phyloP scores from a whole-genome alignment of 2,797 vertebrate species.

The Labroides dimidiatus region DNA sequence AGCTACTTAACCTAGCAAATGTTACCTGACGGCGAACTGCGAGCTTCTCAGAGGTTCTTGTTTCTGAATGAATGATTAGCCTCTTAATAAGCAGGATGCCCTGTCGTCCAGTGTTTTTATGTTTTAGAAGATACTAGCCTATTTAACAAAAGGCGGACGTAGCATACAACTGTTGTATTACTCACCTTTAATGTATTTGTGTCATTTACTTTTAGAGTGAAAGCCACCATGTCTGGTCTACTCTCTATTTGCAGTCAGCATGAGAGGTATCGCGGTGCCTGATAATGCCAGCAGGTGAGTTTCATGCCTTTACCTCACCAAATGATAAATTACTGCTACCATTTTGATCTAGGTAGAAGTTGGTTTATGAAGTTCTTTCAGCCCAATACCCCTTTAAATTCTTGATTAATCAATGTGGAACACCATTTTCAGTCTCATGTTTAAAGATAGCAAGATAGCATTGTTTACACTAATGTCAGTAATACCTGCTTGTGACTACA shows the following conservation, averaged over 20 bases:
- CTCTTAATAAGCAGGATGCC: not conserved
- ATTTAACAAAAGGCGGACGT: rapidly evolving
- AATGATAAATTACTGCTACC: too few relatives aligned
- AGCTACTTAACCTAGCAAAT: slow-evolving; percentile 41
- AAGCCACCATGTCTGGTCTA: slow-evolving; percentile 16
- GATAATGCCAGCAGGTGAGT: slow-evolving; percentile 77
- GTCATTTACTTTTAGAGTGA: slow-evolving; percentile 37
- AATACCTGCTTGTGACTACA: rapidly evolving
- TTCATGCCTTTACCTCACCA: rapidly evolving
- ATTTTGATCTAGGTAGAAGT: too few relatives aligned
- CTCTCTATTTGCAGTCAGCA: slow-evolving; percentile 28
- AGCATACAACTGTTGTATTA: not conserved
- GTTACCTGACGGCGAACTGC: not conserved
- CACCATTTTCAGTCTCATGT: too few relatives aligned
- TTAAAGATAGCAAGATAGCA: not conserved
- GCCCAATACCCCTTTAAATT: too few relatives aligned
- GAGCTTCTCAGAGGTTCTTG: not conserved
- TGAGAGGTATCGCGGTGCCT: slow-evolving; percentile 46
- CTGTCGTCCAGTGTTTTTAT: not conserved
- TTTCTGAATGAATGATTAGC: not conserved
- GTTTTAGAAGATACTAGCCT: not conserved
- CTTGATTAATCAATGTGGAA: too few relatives aligned
- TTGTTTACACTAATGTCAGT: not conserved
- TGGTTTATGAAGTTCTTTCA: too few relatives aligned
- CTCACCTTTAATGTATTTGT: slow-evolving; percentile 4